These are phyloP conservation scores for Hylomyscus alleni DNA, from an alignment of 2,797 vertebrate genomes.

Conservation along the genomic window DNA sequence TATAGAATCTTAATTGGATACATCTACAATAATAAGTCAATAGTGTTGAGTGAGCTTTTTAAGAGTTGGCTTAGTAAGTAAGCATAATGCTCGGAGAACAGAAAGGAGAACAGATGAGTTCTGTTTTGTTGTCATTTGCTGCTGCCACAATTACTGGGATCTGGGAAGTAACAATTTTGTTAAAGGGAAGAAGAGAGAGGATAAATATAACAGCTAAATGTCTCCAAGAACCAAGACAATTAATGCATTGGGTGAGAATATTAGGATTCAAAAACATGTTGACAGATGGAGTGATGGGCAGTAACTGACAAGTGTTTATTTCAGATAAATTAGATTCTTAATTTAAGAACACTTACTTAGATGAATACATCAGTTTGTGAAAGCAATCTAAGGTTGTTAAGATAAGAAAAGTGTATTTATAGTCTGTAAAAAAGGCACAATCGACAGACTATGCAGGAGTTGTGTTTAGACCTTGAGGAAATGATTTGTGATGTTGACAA, in stretches of 20 bases:
- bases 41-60: slow-evolving; percentile 39
- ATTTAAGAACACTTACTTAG: slow-evolving; percentile 51
- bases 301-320: slow-evolving; percentile 9
- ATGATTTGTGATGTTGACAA: fast-evolving
- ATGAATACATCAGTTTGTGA: slow-evolving; percentile 2
- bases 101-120: slow-evolving; percentile 17
- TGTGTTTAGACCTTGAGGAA: not conserved
- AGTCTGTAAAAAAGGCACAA: not conserved
- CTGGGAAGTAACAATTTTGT: not conserved
- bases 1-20: not conserved
- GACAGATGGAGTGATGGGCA: not conserved
- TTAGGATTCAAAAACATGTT: slow-evolving; percentile 43
- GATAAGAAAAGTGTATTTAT: not conserved
- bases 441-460: fast-evolving
- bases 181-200: not conserved
- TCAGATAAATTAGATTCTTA: slow-evolving; percentile 48
- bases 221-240: slow-evolving; percentile 58
- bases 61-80: slow-evolving; percentile 45
- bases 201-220: slow-evolving; percentile 15
- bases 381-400: not conserved
- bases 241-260: slow-evolving; percentile 1
- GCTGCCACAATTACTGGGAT: not conserved
- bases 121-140: not conserved
- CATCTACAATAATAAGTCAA: slow-evolving; percentile 5
- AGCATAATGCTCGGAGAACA: not conserved